These are phyloP conservation scores for Lampropteryx suffumata DNA, from an alignment of 2,888 invertebrate species.

Conservation along the genomic window DNA sequence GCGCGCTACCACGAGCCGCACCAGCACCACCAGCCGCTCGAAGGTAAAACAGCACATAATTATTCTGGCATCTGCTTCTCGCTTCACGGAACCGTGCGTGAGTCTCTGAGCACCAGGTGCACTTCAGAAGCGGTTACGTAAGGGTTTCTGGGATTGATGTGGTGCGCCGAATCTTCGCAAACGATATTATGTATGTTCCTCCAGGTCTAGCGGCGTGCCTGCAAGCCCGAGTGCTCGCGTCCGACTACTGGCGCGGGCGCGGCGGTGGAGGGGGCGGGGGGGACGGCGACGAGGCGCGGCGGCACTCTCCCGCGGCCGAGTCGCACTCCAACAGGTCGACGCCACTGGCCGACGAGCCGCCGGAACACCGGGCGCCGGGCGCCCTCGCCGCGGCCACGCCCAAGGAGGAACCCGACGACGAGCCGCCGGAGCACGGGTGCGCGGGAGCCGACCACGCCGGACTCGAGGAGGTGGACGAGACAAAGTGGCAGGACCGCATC, in stretches of 20 bases:
- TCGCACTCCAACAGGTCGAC: slow-evolving; percentile 87
- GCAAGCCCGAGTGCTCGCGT: slow-evolving; percentile 89
- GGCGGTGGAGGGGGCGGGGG: slow-evolving; percentile 41
- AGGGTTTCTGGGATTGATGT: no score
- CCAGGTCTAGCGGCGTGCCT: slow-evolving; percentile 91
- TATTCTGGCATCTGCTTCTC: no score
- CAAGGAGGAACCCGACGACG: slow-evolving; percentile 16
- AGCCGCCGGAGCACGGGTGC: slow-evolving; percentile 26
- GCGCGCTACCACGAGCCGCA: slow-evolving; percentile 77
- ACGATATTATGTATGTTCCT: background rate
- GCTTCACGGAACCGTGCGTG: no score
- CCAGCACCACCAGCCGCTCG: slow-evolving; percentile 58
- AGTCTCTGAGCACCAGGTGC: no score
- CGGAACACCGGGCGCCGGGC: slow-evolving; percentile 55
- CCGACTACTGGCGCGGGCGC: slow-evolving; percentile 84
- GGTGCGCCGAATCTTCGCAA: no score
- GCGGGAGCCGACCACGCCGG: slow-evolving; percentile 83
- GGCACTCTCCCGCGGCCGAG: slow-evolving; percentile 83
- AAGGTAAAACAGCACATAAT: slow-evolving; percentile 61
- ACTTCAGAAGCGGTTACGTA: no score
- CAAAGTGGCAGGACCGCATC: slow-evolving; percentile 96
- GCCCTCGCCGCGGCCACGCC: slow-evolving; percentile 24
- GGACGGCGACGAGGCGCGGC: slow-evolving; percentile 48
- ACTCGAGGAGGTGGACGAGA: slow-evolving; percentile 90
- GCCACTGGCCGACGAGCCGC: slow-evolving; percentile 83